A percentile compares a stretch with the other conserved stretches of the same genome.
Evolutionary conservation across 2,888 invertebrate species (phyloP).

Genomic region (Pseudolycoriella hygida): DNA sequence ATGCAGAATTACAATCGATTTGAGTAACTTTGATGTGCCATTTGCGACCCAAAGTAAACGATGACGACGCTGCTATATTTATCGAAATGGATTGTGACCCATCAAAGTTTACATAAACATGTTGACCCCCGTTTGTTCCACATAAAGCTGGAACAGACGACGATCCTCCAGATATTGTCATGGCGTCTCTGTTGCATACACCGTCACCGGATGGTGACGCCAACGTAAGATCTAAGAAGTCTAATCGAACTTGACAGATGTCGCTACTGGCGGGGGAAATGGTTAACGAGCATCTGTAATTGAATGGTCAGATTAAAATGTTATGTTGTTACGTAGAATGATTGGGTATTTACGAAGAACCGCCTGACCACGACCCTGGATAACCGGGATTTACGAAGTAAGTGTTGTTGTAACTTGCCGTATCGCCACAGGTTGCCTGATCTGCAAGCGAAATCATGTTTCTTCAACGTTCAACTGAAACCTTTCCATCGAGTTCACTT

Average conservation of each 20-base stretch:
- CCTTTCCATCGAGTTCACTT: conserved; percentile 24
- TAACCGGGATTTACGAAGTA: conserved; percentile 67
- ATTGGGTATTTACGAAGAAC: conserved; percentile 23
- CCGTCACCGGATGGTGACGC: conserved; percentile 60
- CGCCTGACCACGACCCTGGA: conserved; percentile 50
- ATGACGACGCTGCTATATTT: conserved; percentile 41
- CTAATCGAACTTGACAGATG: conserved; percentile 48
- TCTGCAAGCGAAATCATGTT: conserved; percentile 33
- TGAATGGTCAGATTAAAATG: background rate
- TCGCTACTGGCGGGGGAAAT: conserved; percentile 45
- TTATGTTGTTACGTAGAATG: background rate
- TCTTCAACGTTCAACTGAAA: too few relatives aligned
- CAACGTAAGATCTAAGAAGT: conserved; percentile 53
- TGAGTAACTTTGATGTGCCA: conserved; percentile 64
- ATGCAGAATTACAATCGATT: conserved; percentile 47
- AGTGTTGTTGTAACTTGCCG: conserved; percentile 59
- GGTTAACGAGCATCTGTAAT: conserved; percentile 44
- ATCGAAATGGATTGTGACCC: conserved; percentile 48
- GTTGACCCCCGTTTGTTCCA: conserved; percentile 66
- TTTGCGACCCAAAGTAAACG: conserved; percentile 41
- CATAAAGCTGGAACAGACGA: conserved; percentile 52
- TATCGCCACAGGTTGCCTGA: conserved; percentile 50
- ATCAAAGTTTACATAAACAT: conserved; percentile 58
- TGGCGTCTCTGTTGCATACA: conserved; percentile 47
- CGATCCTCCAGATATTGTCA: conserved; percentile 51